Base-by-base conservation (phyloP, 2,113 vertebrate species). In the Nycticebus coucang region DNA sequence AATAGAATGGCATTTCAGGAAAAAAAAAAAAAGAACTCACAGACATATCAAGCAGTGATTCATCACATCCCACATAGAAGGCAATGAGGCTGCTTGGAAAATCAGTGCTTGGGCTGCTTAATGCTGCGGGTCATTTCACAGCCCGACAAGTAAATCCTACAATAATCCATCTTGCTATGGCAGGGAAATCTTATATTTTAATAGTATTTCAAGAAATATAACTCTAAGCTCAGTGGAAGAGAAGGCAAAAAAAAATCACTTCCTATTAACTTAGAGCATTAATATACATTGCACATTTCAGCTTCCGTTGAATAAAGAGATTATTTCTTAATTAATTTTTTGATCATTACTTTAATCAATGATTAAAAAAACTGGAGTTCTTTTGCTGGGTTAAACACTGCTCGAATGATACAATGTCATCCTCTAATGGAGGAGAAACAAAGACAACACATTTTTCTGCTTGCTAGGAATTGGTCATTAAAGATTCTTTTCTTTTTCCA, bases 111-210 rank as follows among this genome's bases (percentile, higher is more conserved):
- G 55, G 66, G 41, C 91, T 94, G 91, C 81, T 68, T 95, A 83
- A 55, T 87, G 88, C n/a, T 95, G 33, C 12, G 60, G 97, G 93
- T 97, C 97, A 96, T 98, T 97, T 97, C 93, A 87, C 80, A 97
- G 83, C 89, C 93, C 5, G 2, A 86, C 91, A 94, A 92, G 91
- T 69, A 95, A 97, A 94, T 84, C 91, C 91, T 87, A 59, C 80
- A 69, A 21, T 95, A 78, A 97, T 97, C 95, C 41, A 94, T 97
- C 96, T 96, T 95, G 33, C 72, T 45, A 0, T 96, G 97, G 94
- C 95, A 95, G 35, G 19, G 64, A 82, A 28, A 92, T 95, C 62
- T 94, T 94, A 57, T 68, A 83, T 95, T 96, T 91, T 77, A 89
- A 89, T 93, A 92, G 93, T 92, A 89, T 81, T 30, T 19, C 22